Evolutionary conservation across 2,113 vertebrate species (phyloP).

Genomic region (Jaculus jaculus): DNA sequence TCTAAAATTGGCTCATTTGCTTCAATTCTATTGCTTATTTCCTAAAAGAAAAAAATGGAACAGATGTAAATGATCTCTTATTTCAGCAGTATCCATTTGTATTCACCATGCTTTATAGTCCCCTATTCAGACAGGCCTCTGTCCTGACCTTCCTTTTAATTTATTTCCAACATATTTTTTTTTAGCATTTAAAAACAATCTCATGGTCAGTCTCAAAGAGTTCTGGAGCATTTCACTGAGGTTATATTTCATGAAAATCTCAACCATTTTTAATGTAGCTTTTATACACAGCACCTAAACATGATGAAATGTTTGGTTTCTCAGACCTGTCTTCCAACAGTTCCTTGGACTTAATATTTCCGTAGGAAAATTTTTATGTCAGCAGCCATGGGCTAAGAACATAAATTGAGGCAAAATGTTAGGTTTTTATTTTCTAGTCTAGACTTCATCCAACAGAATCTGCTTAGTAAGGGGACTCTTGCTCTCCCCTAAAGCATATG

Average conservation of each 20-base stretch:
- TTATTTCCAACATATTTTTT: slow-evolving; percentile 51
- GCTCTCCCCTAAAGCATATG: not conserved
- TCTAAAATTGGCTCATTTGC: slow-evolving; percentile 75
- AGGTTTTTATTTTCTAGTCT: not conserved
- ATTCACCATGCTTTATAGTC: slow-evolving; percentile 46
- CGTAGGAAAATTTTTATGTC: not conserved
- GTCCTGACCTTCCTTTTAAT: slow-evolving; percentile 69
- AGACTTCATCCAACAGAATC: not conserved
- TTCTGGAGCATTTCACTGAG: slow-evolving; percentile 24
- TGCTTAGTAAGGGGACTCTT: not conserved
- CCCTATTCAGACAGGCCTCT: slow-evolving; percentile 51
- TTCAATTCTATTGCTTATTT: slow-evolving; percentile 75
- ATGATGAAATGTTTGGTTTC: not conserved
- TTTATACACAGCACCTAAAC: not conserved
- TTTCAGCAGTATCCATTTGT: slow-evolving; percentile 60
- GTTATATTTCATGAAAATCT: not conserved
- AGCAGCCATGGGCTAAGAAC: not conserved
- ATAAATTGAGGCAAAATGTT: not conserved
- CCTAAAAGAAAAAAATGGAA: slow-evolving; percentile 68
- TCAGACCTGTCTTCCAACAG: not conserved
- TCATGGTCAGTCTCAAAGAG: slow-evolving; percentile 28
- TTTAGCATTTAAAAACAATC: slow-evolving; percentile 56
- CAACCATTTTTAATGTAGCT: not conserved
- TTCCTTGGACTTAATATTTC: not conserved
- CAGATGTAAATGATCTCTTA: slow-evolving; percentile 53